Base-by-base conservation (phyloP, 1,140 invertebrate species). In the Panagrolaimus sp. region DNA sequence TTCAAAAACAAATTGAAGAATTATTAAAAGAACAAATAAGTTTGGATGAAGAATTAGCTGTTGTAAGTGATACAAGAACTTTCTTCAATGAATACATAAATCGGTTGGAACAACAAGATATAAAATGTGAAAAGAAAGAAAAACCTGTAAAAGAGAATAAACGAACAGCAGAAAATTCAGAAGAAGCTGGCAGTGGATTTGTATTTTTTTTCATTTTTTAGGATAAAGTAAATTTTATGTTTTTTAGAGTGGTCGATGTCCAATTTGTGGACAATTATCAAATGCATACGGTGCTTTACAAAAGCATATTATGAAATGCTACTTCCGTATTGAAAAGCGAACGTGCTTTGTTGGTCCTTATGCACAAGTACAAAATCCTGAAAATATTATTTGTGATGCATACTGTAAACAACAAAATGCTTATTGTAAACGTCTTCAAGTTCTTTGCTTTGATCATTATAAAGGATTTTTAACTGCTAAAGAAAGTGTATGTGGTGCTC, bases 401-500 rank as follows among this genome's bases (percentile, higher is more conserved):
- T 58, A 58, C 52, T 58, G 52, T 58, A 28, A 58, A 26, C 10
- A 14, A 21, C 21, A 21, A 28, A 28, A 17, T 21, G 21, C n/a
- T 12, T 58, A 58, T 21, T 58, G 52, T 17, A 58, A 58, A 28
- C 52, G 52, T 21, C 14, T 58, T 21, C 21, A 58, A 28, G 52
- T 58, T 2, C 14, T 58, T 58, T 58, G 52, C 52, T 58, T 58
- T 17, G 52, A 58, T 2, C 52, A 58, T 58, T 26, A 21, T 1
- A n/a, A 14, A 14, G 28, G 28, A 12, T 21, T 21, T 21, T 58
- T 58, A 21, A 14, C 21, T 10, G 28, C 21, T 12, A 58, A 58
- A 58, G 52, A 58, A 24, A 14, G 52, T 58, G 52, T 58, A 21
- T 58, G 52, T 28, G 52, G 52, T 3, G 52, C 52, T 21, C 52